Conservation (phyloP, 2,888 invertebrate species). For the Agonum fuliginosum region DNA sequence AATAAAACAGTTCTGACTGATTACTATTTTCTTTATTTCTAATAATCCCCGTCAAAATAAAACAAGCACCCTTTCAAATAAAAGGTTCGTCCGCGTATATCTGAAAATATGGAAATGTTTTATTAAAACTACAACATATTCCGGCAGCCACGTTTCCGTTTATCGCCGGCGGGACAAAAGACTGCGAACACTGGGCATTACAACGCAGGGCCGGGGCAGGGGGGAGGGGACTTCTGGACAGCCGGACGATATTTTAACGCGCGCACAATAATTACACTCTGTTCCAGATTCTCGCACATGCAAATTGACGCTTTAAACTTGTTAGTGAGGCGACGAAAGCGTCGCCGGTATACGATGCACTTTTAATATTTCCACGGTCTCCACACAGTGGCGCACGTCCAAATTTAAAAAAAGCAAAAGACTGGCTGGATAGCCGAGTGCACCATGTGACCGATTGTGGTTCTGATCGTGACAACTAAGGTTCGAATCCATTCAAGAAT, state of each 20-base stretch:
- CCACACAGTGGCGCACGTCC: no score
- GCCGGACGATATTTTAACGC: slow-evolving; percentile 1
- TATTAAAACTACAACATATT: neutral
- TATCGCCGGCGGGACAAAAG: slow-evolving; percentile 32
- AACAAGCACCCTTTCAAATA: neutral
- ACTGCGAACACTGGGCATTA: neutral
- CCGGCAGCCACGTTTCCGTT: neutral
- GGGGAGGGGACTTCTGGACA: neutral
- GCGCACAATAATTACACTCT: slow-evolving; percentile 18
- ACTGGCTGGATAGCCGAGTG: no score
- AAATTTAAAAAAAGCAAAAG: no score
- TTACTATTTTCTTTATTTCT: no score
- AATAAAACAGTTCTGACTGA: no score
- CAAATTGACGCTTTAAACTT: slow-evolving; percentile 44
- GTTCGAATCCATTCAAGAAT: no score
- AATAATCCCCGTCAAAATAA: neutral
- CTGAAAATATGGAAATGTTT: neutral
- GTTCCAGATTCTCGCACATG: slow-evolving; percentile 22
- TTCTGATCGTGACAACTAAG: no score
- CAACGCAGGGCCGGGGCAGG: neutral
- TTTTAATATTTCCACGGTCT: slow-evolving; percentile 37
- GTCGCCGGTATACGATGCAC: slow-evolving; percentile 11
- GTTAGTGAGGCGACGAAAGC: slow-evolving; percentile 6
- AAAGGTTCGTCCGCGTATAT: neutral
- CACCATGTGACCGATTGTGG: no score